Conservation (phyloP, 2,888 invertebrate species). For the Emmelina monodactyla region DNA sequence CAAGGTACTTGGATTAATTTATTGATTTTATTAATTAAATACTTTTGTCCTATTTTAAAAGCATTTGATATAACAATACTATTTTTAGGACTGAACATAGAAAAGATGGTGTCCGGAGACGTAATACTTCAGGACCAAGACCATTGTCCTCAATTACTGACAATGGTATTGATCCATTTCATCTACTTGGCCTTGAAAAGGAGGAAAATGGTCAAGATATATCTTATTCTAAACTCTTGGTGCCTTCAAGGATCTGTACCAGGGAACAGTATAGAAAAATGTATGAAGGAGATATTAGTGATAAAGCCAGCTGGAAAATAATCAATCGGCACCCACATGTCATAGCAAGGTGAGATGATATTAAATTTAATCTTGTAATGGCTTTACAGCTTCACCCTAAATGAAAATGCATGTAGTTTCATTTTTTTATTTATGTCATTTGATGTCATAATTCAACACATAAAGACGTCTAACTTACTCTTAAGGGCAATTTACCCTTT, state of each 20-base stretch:
- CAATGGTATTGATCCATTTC: slow-evolving; percentile 83
- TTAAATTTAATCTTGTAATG: too few relatives aligned
- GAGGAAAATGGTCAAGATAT: slow-evolving; percentile 89
- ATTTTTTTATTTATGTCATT: slow-evolving; percentile 20
- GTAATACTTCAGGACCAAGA: slow-evolving; percentile 83
- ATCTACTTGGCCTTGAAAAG: slow-evolving; percentile 82
- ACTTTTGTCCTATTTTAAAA: not conserved
- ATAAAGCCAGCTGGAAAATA: slow-evolving; percentile 49
- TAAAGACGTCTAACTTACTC: too few relatives aligned
- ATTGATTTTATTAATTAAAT: not conserved
- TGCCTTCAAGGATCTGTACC: slow-evolving; percentile 70
- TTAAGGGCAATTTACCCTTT: too few relatives aligned
- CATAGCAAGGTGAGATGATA: slow-evolving; percentile 70
- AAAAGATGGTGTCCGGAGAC: slow-evolving; percentile 76
- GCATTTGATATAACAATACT: not conserved
- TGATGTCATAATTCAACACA: slow-evolving; percentile 14
- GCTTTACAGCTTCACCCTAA: not conserved
- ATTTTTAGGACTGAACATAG: slow-evolving; percentile 65
- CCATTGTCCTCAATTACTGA: slow-evolving; percentile 87
- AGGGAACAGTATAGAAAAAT: slow-evolving; percentile 54
- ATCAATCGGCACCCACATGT: slow-evolving; percentile 59
- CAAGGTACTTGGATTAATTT: slow-evolving; percentile 52
- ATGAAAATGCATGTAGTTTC: slow-evolving; percentile 1
- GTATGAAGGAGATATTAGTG: slow-evolving; percentile 53
- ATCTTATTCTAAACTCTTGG: slow-evolving; percentile 85